Base-by-base conservation (phyloP, 2,888 invertebrate genomes). In the Agonopterix alstromeriana region DNA sequence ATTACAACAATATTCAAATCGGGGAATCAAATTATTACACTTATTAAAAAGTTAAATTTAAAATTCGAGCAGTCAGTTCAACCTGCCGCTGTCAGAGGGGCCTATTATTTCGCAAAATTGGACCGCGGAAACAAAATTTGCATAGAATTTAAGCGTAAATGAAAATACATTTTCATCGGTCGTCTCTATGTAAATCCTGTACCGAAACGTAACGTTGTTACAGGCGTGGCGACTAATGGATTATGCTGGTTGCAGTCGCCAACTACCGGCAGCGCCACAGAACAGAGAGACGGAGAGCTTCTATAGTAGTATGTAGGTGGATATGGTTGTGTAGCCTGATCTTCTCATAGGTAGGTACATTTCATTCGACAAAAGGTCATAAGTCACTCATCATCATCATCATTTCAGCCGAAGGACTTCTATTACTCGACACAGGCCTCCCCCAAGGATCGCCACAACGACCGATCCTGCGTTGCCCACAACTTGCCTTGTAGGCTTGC, bases 191-290 rank as follows among this genome's bases (percentile, higher is more conserved):
- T 73, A 77, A 83, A 84, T 82, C 62, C 60, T 61, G 62, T 54
- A 61, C 61, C 71, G 69, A 70, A 73, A 72, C 68, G 69, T 79
- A 79, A 82, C 76, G 59, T 69, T 70, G 72, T 82, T 80, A 82
- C 70, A 63, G 67, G 65, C 60, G 58, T 61, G 59, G 62, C 56
- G 57, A 70, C 68, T 77, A 73, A 76, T 75, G 71, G 71, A 73
- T 75, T 70, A 71, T 68, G 63, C 67, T 72, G 70, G 67, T 68
- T 42, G 42, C 61, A 66, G 59, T 60, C 53, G 59, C 27, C 27
- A 27, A 7, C 27, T 27, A 27, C 27, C 27, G 27, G 27, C 27
- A 17, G 17, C 17, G 17, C 3, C 17, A 27, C 27, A 27, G 27
- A 27, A 5, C 27, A 27, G 27, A 27, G 5, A 27, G 27, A 5